phyloP scores from a whole-genome alignment of 1,140 invertebrate genomes.

The Teleopsis dalmanni region DNA sequence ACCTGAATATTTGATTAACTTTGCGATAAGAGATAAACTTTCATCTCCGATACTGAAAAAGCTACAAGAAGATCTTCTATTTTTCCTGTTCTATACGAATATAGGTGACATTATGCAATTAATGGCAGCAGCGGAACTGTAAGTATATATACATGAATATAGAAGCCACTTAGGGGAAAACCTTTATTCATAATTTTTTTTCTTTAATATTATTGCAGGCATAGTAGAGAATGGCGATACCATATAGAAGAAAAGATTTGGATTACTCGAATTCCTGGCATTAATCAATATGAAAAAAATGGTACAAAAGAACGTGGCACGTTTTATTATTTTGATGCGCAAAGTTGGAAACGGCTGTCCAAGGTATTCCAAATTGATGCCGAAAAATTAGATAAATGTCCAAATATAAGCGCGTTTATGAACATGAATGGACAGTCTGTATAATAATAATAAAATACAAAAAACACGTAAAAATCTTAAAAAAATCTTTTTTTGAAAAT shows the following conservation, averaged over 20 bases:
- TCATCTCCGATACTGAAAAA: conserved; percentile 90
- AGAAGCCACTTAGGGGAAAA: background rate
- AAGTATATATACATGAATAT: too few relatives aligned
- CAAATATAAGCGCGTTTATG: conserved; percentile 45
- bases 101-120: conserved; percentile 96
- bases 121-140: conserved; percentile 93
- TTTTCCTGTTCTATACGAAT: conserved; percentile 99
- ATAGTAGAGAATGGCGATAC: conserved; percentile 97
- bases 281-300: conserved; percentile 82
- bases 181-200: background rate
- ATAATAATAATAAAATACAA: conserved; percentile 43
- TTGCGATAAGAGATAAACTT: conserved; percentile 84
- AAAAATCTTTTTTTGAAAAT: conserved; percentile 18
- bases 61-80: conserved; percentile 97
- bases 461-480: conserved; percentile 36
- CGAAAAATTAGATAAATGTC: conserved; percentile 78
- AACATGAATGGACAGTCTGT: conserved; percentile 44
- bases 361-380: conserved; percentile 97
- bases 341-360: conserved; percentile 90
- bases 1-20: conserved; percentile 96
- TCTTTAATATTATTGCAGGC: conserved; percentile 51
- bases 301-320: conserved; percentile 93
- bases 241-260: conserved; percentile 98
- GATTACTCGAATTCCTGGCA: conserved; percentile 94
- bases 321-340: conserved; percentile 98